Base-by-base conservation (phyloP, 2,888 invertebrate genomes). In the Noctua comes region DNA sequence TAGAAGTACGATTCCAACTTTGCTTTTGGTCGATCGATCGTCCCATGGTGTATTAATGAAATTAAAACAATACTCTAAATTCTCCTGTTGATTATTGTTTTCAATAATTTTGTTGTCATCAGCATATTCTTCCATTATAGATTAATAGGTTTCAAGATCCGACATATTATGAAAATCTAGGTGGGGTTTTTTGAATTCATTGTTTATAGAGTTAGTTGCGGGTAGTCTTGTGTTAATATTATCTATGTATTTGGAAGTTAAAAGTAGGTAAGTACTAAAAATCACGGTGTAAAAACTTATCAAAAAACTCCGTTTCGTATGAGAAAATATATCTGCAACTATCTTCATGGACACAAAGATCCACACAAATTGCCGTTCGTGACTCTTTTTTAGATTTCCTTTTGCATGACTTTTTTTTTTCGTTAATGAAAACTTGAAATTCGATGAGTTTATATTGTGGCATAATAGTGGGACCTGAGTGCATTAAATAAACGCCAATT, bases 1-100 rank as follows among this genome's bases (percentile, higher is more conserved):
- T 76, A 96, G 88, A 68, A 91, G 76, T 59, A 94, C 81, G 24
- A 96, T 93, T 13, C 93, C 91, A 65, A 92, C 84, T 93, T 96
- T 96, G 87, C 95, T 96, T 82, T 85, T 92, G 18, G 84, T 87
- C 8, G 95, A 88, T 24, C 96, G 92, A 75, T 95, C 94, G 74
- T 96, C 96, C 96, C 96, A 96, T 21, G 96, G 96, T 31, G 77
- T 91, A 76, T 92, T 93, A 54, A 96, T 89, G 85, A 96, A 96
- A 90, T 95, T 94, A 83, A 92, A 94, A 80, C 89, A 88, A 81
- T 92, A 95, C 79, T 93, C 91, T 76, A 92, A 89, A 75, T 92
- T 88, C 75, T 93, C 91, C 10, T 79, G 79, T 36, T 91, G 88
- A n/a, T 81, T 84, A 27, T 87, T 82, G 40, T 88, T 92, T 46